Conservation (phyloP, 2,113 vertebrate genomes). For the Pluvialis apricaria region DNA sequence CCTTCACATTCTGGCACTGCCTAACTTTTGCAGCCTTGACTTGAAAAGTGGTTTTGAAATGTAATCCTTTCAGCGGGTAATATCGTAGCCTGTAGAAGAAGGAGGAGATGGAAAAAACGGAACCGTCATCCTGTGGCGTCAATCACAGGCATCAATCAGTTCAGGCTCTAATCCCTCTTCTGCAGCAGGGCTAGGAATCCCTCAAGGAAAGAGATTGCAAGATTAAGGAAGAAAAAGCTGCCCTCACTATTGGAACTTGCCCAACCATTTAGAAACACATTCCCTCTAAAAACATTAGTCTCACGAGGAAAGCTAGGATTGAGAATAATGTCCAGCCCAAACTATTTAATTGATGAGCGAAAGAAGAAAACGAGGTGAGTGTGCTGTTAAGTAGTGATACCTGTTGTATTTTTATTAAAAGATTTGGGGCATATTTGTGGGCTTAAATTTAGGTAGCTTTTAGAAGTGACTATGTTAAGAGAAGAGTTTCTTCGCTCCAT, state of each 20-base stretch:
- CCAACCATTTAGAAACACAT: not conserved
- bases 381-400: not conserved
- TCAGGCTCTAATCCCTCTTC: not conserved
- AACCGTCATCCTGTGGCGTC: rapidly evolving
- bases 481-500: not conserved
- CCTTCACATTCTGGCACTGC: not conserved
- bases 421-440: not conserved
- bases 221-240: not conserved
- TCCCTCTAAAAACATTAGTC: not conserved
- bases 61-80: not conserved
- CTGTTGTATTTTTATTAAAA: not conserved
- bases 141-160: no score
- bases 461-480: not conserved
- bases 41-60: not conserved
- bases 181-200: not conserved
- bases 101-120: not conserved
- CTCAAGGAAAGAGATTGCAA: not conserved
- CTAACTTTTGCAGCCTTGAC: not conserved
- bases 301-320: not conserved
- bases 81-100: not conserved
- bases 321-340: not conserved
- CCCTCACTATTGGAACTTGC: not conserved
- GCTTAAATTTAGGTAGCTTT: not conserved
- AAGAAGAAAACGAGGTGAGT: rapidly evolving
- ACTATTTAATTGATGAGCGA: not conserved